Conservation (phyloP, 2,113 vertebrate species). For the Pelobates fuscus region DNA sequence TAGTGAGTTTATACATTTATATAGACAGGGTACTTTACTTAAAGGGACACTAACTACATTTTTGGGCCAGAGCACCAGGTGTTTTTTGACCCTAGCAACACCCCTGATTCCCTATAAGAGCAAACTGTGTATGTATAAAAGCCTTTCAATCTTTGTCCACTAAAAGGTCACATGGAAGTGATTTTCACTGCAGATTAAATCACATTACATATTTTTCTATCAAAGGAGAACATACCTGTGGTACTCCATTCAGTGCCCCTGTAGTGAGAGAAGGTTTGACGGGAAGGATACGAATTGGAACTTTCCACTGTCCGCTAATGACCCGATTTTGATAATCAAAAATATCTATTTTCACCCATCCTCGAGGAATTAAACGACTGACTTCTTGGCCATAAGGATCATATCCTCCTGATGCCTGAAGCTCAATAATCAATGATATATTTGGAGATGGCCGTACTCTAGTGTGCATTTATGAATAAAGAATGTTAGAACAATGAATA, state of each 20-base stretch:
- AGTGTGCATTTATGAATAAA: neutral
- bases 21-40: too few relatives aligned
- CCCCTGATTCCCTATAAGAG: too few relatives aligned
- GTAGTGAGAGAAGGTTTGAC: slow-evolving; percentile 56
- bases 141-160: too few relatives aligned
- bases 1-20: too few relatives aligned
- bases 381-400: slow-evolving; percentile 57
- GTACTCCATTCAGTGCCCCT: slow-evolving; percentile 56
- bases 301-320: slow-evolving; percentile 59
- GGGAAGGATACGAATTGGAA: slow-evolving; percentile 57
- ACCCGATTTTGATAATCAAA: slow-evolving; percentile 58
- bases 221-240: slow-evolving; percentile 52
- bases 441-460: slow-evolving; percentile 57
- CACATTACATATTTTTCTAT: neutral
- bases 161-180: too few relatives aligned
- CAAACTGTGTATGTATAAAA: too few relatives aligned
- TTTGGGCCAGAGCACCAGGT: too few relatives aligned
- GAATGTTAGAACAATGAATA: neutral
- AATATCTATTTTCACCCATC: slow-evolving; percentile 58
- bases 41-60: too few relatives aligned
- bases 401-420: slow-evolving; percentile 60
- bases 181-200: too few relatives aligned
- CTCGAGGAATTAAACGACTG: slow-evolving; percentile 52
- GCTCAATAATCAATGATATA: slow-evolving; percentile 56
- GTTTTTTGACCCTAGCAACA: too few relatives aligned